These are phyloP conservation scores for Cheilosia vernalis DNA, from an alignment of 2,888 invertebrate genomes.

Conservation along the genomic window DNA sequence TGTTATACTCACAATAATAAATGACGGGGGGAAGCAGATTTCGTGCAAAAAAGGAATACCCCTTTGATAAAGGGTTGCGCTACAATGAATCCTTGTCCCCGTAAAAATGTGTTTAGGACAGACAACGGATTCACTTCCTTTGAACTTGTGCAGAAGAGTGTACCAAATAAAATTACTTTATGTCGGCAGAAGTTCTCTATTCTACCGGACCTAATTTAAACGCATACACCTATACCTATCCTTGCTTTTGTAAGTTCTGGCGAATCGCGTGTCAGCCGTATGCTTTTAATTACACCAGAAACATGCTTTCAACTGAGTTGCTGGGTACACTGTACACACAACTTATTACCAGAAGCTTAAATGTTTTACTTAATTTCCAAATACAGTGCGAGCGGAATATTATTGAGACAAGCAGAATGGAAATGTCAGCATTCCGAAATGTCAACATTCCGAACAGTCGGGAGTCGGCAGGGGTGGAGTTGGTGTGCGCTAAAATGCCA, in stretches of 20 bases:
- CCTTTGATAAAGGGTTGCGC: slow-evolving; percentile 59
- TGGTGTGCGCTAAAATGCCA: slow-evolving; percentile 10
- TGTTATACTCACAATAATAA: slow-evolving; percentile 25
- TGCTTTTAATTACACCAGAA: slow-evolving; percentile 35
- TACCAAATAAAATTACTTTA: slow-evolving; percentile 22
- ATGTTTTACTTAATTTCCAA: slow-evolving; percentile 19
- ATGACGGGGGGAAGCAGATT: background rate
- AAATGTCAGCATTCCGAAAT: slow-evolving; percentile 19
- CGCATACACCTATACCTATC: background rate
- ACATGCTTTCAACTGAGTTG: background rate
- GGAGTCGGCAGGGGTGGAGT: background rate
- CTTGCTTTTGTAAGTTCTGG: background rate
- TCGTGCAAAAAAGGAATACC: slow-evolving; percentile 12
- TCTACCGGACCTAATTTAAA: background rate
- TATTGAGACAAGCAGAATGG: background rate
- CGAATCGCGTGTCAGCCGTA: slow-evolving; percentile 43
- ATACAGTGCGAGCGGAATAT: slow-evolving; percentile 9
- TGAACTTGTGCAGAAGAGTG: slow-evolving; percentile 10
- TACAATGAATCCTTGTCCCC: slow-evolving; percentile 20
- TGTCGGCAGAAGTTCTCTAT: background rate
- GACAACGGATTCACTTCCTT: slow-evolving; percentile 24
- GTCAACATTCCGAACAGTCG: slow-evolving; percentile 12
- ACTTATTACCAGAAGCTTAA: background rate
- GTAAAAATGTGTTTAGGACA: slow-evolving; percentile 54
- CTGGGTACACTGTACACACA: background rate